Evolutionary conservation across 2,797 vertebrate genomes (phyloP).

Genomic region (Acanthurus leucopareius): DNA sequence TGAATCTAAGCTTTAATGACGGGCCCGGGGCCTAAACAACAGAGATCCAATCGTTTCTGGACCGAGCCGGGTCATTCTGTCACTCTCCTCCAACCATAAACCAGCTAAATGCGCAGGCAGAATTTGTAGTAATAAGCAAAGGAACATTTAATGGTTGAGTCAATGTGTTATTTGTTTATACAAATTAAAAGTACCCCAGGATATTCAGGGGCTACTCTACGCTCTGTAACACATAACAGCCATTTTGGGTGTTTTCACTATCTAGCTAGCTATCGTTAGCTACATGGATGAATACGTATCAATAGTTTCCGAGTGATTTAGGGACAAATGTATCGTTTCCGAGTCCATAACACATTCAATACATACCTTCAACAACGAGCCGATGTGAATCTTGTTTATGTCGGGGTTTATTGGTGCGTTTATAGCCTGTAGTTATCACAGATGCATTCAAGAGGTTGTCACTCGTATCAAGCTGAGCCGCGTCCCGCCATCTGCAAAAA

Average conservation of each 20-base stretch:
- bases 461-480: background rate
- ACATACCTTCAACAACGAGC: slow-evolving; percentile 56
- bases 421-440: background rate
- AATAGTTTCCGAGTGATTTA: background rate
- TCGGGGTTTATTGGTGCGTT: background rate
- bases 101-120: too few relatives aligned
- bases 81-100: too few relatives aligned
- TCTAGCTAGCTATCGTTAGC: slow-evolving; percentile 7
- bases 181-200: too few relatives aligned
- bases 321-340: background rate
- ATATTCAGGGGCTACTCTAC: too few relatives aligned
- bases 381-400: background rate
- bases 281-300: background rate
- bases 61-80: too few relatives aligned
- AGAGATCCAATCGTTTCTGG: too few relatives aligned
- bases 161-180: too few relatives aligned
- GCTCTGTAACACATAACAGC: slow-evolving; percentile 6
- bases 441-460: too few relatives aligned
- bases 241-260: slow-evolving; percentile 45
- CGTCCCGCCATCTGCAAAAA: background rate
- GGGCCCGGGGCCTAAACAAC: too few relatives aligned
- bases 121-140: too few relatives aligned
- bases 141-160: too few relatives aligned
- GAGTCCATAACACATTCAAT: background rate
- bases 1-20: too few relatives aligned